Conservation (phyloP, 2,888 invertebrate species). For the Leptinotarsa peninsularis region DNA sequence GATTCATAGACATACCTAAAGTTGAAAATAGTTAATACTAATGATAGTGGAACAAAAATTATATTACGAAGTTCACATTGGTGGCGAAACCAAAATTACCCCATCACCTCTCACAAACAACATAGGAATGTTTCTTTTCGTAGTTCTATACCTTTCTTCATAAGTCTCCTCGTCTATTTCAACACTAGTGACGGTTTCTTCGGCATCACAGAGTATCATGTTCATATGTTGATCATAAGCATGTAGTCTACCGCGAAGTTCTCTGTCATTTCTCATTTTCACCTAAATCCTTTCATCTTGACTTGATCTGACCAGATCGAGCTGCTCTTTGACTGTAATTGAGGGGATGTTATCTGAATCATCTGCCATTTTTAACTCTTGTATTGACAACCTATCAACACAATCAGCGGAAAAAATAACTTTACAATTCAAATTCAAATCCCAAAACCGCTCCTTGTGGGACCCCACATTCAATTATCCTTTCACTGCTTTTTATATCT, state of each 20-base stretch:
- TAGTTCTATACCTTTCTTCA: conserved; percentile 98
- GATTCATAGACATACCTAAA: not conserved
- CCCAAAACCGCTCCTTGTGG: no score
- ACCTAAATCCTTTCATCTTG: conserved; percentile 98
- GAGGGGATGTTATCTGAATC: conserved; percentile 74
- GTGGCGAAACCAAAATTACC: conserved; percentile 96
- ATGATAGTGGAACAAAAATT: not conserved
- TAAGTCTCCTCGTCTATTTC: conserved; percentile 98
- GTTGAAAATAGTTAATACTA: not conserved
- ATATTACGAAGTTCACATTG: conserved; percentile 63
- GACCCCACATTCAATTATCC: no score
- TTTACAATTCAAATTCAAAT: no score
- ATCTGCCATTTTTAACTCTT: conserved; percentile 53
- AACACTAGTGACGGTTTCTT: conserved; percentile 96
- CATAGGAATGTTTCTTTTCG: conserved; percentile 97
- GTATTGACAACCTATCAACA: not conserved
- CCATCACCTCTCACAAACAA: conserved; percentile 99
- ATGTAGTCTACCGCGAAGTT: conserved; percentile 93
- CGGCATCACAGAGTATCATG: conserved; percentile 98
- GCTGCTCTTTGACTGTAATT: conserved; percentile 95
- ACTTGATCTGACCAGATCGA: conserved; percentile 96
- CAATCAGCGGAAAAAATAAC: no score
- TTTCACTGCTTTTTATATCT: no score
- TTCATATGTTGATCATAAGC: conserved; percentile 99
- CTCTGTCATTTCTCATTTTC: conserved; percentile 98